Evolutionary conservation across 2,888 invertebrate species (phyloP).

Genomic region (Sclerodermus sp.): DNA sequence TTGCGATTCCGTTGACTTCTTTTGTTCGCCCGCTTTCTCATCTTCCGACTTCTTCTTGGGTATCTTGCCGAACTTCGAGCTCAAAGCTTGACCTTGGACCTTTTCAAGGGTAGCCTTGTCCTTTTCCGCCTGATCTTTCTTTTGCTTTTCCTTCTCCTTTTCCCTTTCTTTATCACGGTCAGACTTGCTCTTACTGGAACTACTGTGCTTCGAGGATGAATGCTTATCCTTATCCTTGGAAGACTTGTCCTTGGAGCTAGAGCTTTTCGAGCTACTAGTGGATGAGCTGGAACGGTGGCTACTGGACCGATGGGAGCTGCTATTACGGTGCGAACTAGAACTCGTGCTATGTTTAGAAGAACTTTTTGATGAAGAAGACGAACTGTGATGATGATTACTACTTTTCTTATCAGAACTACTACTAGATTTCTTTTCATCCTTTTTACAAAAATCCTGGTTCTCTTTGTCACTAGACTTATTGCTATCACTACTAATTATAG

Average conservation of each 20-base stretch:
- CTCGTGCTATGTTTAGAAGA: conserved; percentile 44
- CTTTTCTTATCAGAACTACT: conserved; percentile 52
- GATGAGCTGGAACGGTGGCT: conserved; percentile 41
- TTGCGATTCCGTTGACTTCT: conserved; percentile 49
- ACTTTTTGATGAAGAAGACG: conserved; percentile 46
- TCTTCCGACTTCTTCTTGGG: conserved; percentile 69
- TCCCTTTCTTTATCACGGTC: conserved; percentile 56
- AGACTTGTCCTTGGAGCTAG: conserved; percentile 48
- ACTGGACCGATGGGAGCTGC: conserved; percentile 39
- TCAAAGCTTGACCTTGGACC: conserved; percentile 68
- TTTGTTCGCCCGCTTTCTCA: conserved; percentile 39
- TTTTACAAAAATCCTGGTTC: conserved; percentile 58
- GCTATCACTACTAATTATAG: conserved; percentile 47
- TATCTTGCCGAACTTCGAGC: conserved; percentile 73
- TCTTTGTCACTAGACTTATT: conserved; percentile 62
- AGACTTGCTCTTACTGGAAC: conserved; percentile 38
- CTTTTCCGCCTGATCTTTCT: conserved; percentile 65
- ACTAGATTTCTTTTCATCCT: conserved; percentile 55
- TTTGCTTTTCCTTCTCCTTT: conserved; percentile 59
- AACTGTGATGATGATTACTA: conserved; percentile 57
- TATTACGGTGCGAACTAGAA: conserved; percentile 45
- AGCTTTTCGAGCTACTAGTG: conserved; percentile 39
- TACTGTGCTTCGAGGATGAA: conserved; percentile 35
- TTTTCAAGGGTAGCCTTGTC: conserved; percentile 71
- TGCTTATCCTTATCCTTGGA: conserved; percentile 46